These are phyloP conservation scores for Lonchura striata DNA, from an alignment of 2,113 vertebrate genomes.

Conservation along the genomic window DNA sequence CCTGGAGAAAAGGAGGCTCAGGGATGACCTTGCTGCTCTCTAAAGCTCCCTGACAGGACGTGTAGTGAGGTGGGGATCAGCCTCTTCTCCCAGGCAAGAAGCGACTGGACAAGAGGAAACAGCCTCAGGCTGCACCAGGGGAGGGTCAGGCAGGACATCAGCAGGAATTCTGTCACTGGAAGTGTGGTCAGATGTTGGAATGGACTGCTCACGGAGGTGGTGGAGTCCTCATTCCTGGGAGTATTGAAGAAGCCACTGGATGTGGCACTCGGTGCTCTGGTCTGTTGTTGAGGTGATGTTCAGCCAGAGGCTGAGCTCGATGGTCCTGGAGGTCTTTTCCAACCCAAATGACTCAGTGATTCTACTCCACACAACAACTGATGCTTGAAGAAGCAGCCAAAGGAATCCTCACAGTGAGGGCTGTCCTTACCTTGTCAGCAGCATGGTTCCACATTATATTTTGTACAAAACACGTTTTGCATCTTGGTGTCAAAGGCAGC, in stretches of 20 bases:
- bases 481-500: neutral
- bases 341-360: neutral
- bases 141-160: neutral
- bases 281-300: no score
- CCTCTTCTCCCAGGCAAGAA: neutral
- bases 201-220: neutral
- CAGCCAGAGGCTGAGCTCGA: neutral
- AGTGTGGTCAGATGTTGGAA: neutral
- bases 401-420: neutral
- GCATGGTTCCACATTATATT: rapidly evolving
- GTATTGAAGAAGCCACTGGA: neutral
- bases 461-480: neutral
- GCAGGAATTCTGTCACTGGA: neutral
- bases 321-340: neutral
- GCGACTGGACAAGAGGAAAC: neutral
- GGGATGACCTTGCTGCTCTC: neutral
- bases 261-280: neutral
- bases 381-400: neutral
- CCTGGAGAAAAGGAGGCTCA: neutral
- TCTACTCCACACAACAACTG: neutral
- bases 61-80: rapidly evolving
- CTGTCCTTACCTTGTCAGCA: neutral
- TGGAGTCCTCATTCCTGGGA: neutral
- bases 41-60: neutral
- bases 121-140: neutral